A percentile compares a stretch with the other conserved stretches of the same genome.
Evolutionary conservation across 2,797 vertebrate species (phyloP).

Genomic region (Anniella stebbinsi): DNA sequence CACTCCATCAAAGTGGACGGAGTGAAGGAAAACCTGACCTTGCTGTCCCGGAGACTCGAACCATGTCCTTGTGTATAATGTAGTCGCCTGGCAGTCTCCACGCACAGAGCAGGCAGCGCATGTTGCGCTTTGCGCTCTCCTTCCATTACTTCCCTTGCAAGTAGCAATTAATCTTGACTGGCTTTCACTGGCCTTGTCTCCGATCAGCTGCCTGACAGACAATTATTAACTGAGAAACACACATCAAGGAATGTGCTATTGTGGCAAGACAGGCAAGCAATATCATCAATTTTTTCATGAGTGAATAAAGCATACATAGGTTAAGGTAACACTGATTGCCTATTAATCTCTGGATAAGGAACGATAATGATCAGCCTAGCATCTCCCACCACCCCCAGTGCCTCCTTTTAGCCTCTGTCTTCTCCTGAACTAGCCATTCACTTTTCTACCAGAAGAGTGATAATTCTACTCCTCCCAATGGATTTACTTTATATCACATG

Average conservation of each 20-base stretch:
- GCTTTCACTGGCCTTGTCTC: slow-evolving; percentile 29
- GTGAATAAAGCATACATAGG: slow-evolving; percentile 22
- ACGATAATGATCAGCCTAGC: slow-evolving; percentile 10
- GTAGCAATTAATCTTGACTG: slow-evolving; percentile 32
- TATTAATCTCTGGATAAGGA: slow-evolving; percentile 34
- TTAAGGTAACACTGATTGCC: slow-evolving; percentile 44
- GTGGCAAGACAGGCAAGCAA: slow-evolving; percentile 28
- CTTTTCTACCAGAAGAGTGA: slow-evolving; percentile 10
- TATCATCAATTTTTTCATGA: slow-evolving; percentile 38
- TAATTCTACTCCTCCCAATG: not conserved
- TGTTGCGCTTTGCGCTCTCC: not conserved
- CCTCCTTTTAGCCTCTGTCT: slow-evolving; percentile 26
- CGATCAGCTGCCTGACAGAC: slow-evolving; percentile 41
- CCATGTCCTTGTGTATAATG: not conserved
- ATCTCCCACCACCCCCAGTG: not conserved
- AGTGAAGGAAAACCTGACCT: not conserved
- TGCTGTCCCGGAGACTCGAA: not conserved
- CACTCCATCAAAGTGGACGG: not conserved
- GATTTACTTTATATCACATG: not conserved
- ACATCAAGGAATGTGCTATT: slow-evolving; percentile 36
- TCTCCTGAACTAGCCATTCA: slow-evolving; percentile 8
- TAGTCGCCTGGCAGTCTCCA: not conserved
- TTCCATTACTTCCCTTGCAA: not conserved
- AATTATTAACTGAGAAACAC: slow-evolving; percentile 39
- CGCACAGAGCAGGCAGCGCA: not conserved